phyloP scores from a whole-genome alignment of 2,797 vertebrate species.

The Limnodromus scolopaceus region DNA sequence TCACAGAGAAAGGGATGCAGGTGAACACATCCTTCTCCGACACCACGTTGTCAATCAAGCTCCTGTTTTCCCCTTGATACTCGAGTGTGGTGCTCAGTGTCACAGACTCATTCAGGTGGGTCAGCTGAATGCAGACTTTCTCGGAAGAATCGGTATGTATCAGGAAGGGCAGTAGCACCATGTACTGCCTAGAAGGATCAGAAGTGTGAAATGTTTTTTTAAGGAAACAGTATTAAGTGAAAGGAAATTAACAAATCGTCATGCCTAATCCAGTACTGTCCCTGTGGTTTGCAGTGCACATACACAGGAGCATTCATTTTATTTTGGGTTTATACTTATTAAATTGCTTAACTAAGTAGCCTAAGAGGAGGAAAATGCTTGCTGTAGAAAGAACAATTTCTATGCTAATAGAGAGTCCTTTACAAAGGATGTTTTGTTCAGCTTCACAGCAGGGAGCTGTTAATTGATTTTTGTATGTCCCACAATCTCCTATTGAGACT shows the following conservation, averaged over 20 bases:
- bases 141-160: neutral
- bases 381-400: slow-evolving; percentile 24
- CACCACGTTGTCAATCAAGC: slow-evolving; percentile 49
- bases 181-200: slow-evolving; percentile 66
- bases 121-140: slow-evolving; percentile 73
- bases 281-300: neutral
- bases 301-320: neutral
- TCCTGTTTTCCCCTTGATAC: slow-evolving; percentile 48
- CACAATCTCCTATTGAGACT: neutral
- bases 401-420: neutral
- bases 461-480: slow-evolving; percentile 45
- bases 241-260: neutral
- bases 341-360: neutral
- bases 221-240: neutral
- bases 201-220: neutral
- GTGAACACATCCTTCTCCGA: neutral
- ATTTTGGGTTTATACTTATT: slow-evolving; percentile 9
- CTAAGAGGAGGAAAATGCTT: slow-evolving; percentile 1
- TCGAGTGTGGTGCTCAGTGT: slow-evolving; percentile 49
- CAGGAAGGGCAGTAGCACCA: slow-evolving; percentile 58
- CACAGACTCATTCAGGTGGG: slow-evolving; percentile 75
- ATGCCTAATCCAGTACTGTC: neutral
- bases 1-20: slow-evolving; percentile 71
- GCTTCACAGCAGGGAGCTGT: slow-evolving; percentile 15
- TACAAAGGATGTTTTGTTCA: slow-evolving; percentile 45